These are phyloP conservation scores for Heteropelma amictum DNA, from an alignment of 2,888 invertebrate species.

Conservation along the genomic window DNA sequence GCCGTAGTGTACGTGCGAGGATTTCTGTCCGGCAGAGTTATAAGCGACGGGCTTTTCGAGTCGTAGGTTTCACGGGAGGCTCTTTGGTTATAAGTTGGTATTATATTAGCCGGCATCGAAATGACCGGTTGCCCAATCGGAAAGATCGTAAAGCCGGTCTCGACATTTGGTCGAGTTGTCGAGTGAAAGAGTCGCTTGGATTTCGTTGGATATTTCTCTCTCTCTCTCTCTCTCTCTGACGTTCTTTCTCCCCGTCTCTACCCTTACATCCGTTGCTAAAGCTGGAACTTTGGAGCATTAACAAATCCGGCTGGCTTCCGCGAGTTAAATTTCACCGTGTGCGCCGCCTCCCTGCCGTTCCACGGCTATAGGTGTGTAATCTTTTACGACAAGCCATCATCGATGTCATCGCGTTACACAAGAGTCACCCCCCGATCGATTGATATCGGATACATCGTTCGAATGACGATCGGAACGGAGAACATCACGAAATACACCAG, in stretches of 20 bases:
- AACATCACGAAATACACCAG: neutral
- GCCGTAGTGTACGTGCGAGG: conserved; percentile 20
- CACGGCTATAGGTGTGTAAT: no score
- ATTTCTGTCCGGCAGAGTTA: conserved; percentile 44
- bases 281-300: conserved; percentile 25
- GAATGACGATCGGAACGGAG: conserved; percentile 10
- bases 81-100: conserved; percentile 77
- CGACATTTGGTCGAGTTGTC: conserved; percentile 77
- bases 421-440: no score
- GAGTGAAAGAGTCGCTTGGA: conserved; percentile 75
- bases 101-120: conserved; percentile 76
- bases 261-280: conserved; percentile 10
- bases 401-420: no score
- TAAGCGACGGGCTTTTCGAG: conserved; percentile 62
- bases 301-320: conserved; percentile 34
- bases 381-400: conserved; percentile 6
- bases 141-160: conserved; percentile 75
- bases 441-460: conserved; percentile 11
- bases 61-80: conserved; percentile 72
- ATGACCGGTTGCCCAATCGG: conserved; percentile 71
- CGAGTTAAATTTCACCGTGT: conserved; percentile 5
- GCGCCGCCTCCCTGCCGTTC: neutral
- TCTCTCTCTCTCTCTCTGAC: neutral
- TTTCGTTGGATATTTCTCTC: conserved; percentile 69
- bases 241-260: neutral